Base-by-base conservation (phyloP, 1,140 invertebrate species). In the Papilio dardanus region DNA sequence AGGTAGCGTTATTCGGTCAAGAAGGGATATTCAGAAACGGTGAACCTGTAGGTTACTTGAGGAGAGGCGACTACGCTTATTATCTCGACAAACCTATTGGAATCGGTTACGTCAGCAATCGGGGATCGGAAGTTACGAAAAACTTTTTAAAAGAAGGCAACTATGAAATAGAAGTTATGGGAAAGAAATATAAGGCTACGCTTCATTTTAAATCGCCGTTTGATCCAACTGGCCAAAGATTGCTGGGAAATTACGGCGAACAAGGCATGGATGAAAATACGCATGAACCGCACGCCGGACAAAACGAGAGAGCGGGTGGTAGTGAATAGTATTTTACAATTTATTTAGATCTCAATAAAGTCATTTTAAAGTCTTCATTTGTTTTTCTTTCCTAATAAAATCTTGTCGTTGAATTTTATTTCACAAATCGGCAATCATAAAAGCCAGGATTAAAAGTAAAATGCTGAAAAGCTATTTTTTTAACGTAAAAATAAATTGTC, bases 1-100 rank as follows among this genome's bases (percentile, higher is more conserved):
- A 95, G 90, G 91, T 97, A 16, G 95, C 97, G 19, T 83, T 99
- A 24, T 97, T 96, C 94, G 97, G 97, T 5, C 92, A 97, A 76
- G 98, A 99, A 94, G 95, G 96, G 0, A 96, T 99, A 83, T 97
- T 95, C 88, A 95, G 97, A 84, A 95, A 98, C 89, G 96, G 95
- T 0, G 89, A 95, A 81, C 91, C 96, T 0, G 96, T 97, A 31
- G 97, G 97, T 50, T 97, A 96, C 79, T 86, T 98, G 14, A 94
- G 97, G 74, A 94, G 97, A 84, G 97, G 96, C 1, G 97, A 98
- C 82, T 98, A 96, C 83, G 97, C 95, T 3, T 97, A 96, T 83
- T 94, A 95, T 68, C 91, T 97, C 42, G 96, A 95, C 68, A 95
- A 95, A 74, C 95, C 95, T 66, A 95, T 98, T 69, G 95, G 94